Evolutionary conservation across 2,113 vertebrate genomes (phyloP).

Genomic region (Toxostoma redivivum): DNA sequence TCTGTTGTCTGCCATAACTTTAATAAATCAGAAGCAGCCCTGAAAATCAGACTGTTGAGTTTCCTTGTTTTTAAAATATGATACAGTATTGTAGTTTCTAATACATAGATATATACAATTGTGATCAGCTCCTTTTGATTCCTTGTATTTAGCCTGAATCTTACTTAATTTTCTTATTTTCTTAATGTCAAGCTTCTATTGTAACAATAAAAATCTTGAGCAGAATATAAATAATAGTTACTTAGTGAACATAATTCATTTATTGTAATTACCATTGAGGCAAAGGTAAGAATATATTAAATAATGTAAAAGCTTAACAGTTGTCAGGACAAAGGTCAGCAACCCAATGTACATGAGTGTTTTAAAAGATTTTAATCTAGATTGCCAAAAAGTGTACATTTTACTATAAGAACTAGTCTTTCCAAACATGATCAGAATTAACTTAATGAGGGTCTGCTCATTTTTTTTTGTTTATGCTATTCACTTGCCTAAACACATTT

Average conservation of each 20-base stretch:
- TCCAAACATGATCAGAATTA: neutral
- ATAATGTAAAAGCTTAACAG: neutral
- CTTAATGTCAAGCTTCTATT: neutral
- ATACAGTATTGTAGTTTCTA: neutral
- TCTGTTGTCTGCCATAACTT: neutral
- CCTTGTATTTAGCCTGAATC: neutral
- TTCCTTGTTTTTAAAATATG: neutral
- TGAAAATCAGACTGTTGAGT: neutral
- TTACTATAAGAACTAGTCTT: neutral
- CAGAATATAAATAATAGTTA: neutral
- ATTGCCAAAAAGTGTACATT: neutral
- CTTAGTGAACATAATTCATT: neutral
- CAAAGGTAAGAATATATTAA: neutral
- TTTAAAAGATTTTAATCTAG: neutral
- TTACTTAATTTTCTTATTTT: neutral
- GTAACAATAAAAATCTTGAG: neutral
- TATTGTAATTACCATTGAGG: neutral
- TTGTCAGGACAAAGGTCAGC: neutral
- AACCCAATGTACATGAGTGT: neutral
- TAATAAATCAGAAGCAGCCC: neutral
- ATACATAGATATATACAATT: neutral
- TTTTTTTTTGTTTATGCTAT: neutral
- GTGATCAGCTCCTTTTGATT: neutral
- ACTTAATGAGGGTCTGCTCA: rapidly evolving
- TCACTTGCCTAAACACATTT: neutral